Base-by-base conservation (phyloP, 1,140 invertebrate species). In the Lordiphosa clarofinis region DNA sequence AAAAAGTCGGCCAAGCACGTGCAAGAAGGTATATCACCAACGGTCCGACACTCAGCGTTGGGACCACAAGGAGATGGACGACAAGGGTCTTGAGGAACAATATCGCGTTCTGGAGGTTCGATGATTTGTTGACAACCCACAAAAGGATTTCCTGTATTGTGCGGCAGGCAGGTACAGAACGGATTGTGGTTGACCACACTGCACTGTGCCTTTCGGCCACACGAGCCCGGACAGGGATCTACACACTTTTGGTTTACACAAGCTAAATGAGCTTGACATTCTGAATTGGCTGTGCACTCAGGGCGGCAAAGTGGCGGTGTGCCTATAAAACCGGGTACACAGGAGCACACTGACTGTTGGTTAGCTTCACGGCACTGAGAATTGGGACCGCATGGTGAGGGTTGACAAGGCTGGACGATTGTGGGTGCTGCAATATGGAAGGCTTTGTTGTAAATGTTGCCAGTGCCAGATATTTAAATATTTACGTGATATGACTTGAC, bases 381-480 rank as follows among this genome's bases (percentile, higher is more conserved):
- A 88, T 95, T 94, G 9, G 93, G 92, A 44, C 94, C 94, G 88
- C 95, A 95, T 4, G 94, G 94, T 8, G 94, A 94, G 42, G 94
- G 94, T 72, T 92, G 90, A 82, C 94, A 95, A 28, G 93, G 93
- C 81, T 94, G 90, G 15, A 87, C 71, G 36, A 89, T 88, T 53
- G 46, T 57, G n/a, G 73, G 70, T 37, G 79, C 87, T 88, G 63
- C 92, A 75, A 94, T 94, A 8, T 57, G 1, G 36, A 57, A 12
- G 43, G 6, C 15, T 43, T 43, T 31, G 9, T 33, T 40, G 10
- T 3, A 13, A 11, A 31, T 15, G 1, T 0, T 21, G 19, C 15
- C 1, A n/a, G 2, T 2, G 0, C 1, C 47, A 3, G 6, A 13
- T 3, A 4, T 6, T 4, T 5, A 6, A 87, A 86, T 87, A 90